Base-by-base conservation (phyloP, 2,797 vertebrate genomes). In the Sparus aurata region DNA sequence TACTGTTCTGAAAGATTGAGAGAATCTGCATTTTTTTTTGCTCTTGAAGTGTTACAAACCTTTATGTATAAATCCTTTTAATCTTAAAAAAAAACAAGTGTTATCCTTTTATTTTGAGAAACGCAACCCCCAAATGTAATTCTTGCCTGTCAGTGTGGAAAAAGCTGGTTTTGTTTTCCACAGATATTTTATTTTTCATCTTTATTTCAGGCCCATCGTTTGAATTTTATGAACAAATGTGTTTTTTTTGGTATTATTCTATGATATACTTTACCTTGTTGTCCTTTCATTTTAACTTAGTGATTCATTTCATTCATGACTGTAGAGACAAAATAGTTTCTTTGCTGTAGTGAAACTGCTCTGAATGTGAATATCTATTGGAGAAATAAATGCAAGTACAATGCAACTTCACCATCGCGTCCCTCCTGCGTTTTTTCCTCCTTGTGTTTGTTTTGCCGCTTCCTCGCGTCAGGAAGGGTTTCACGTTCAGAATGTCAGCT, bases 381-480 rank as follows among this genome's bases (percentile, higher is more conserved):
- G 87, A 91, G 85, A 96, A 97, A 95, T 95, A 96, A 95, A 97
- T 95, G 96, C 96, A 97, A 96, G 84, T 86, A 85, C 96, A 97
- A 97, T 97, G 96, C 96, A 97, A 96, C 85, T 85, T 88, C 87
- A 94, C 86, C 79, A 72, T 11, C 2, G 60, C 46, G 53, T 46
- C 13, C 20, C 73, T 38, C 41, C 4, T 16, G 15, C 41, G 10
- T 30, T 66, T 71, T 64, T 75, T 38, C 9, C 64, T 75, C 34
- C n/a, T n/a, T 9, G 34, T 69, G 30, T 77, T 63, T 59, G 13
- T 60, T 38, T 41, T 3, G 18, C 38, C 77, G 18, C 62, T 72
- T 74, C 23, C 3, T 1, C 1, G 5, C 30, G 34, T 34, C 30
- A 67, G 20, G 18, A 67, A 18, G 64, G 64, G 12, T 12, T 2